These are phyloP conservation scores for Meloidogyne exigua DNA, from an alignment of 1,140 invertebrate species.

Conservation along the genomic window DNA sequence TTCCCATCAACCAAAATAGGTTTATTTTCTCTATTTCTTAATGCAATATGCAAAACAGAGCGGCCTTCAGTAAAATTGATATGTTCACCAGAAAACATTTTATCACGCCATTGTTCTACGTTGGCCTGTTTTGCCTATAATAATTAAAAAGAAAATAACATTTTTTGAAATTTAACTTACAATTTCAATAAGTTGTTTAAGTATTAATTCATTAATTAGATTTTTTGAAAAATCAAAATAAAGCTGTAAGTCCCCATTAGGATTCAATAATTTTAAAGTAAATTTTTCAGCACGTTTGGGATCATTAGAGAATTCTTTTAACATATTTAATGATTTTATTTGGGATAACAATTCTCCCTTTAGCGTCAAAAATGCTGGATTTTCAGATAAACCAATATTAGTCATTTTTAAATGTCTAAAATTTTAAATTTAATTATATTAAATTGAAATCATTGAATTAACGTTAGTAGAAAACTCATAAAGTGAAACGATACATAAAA, in stretches of 20 bases:
- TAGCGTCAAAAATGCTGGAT: slow-evolving; percentile 43
- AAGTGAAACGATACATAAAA: too few species aligned
- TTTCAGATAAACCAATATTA: slow-evolving; percentile 35
- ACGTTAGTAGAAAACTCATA: too few species aligned
- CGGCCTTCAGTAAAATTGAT: slow-evolving; percentile 97
- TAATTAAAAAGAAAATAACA: slow-evolving; percentile 9
- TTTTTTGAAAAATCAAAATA: slow-evolving; percentile 96
- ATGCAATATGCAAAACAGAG: slow-evolving; percentile 88
- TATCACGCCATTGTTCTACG: slow-evolving; percentile 32
- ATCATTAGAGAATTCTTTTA: slow-evolving; percentile 51
- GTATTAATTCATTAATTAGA: slow-evolving; percentile 76
- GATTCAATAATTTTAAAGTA: slow-evolving; percentile 49
- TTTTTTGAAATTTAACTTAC: slow-evolving; percentile 65
- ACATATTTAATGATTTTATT: slow-evolving; percentile 45
- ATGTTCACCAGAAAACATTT: slow-evolving; percentile 87
- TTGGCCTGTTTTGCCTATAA: slow-evolving; percentile 19
- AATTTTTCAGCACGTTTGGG: slow-evolving; percentile 57
- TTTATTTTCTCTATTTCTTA: slow-evolving; percentile 80
- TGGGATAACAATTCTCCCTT: slow-evolving; percentile 35
- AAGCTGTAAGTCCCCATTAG: slow-evolving; percentile 65
- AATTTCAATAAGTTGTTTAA: slow-evolving; percentile 77
- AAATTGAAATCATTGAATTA: too few species aligned
- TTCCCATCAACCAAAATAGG: slow-evolving; percentile 80
- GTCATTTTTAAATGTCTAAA: not conserved
- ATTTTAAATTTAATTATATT: too few species aligned